phyloP scores from a whole-genome alignment of 2,113 vertebrate species.

The Tachuris rubrigastra region DNA sequence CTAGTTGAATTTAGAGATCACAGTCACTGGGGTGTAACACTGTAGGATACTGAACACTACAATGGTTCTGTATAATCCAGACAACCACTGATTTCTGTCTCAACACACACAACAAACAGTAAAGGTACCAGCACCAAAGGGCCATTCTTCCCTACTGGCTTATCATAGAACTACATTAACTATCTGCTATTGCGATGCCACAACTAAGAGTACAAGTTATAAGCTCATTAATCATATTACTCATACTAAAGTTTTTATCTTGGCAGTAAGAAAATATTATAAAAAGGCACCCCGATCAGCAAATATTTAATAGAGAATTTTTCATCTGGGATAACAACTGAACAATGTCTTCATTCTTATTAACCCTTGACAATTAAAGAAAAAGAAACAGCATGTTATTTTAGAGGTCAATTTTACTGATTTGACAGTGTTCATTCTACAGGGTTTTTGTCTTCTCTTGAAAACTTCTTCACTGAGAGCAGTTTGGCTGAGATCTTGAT shows the following conservation, averaged over 20 bases:
- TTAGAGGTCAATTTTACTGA: not conserved
- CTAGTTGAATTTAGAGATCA: not conserved
- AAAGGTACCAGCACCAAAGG: not conserved
- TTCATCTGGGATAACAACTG: not conserved
- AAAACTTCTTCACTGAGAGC: not conserved
- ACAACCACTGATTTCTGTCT: not conserved
- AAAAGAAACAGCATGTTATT: not conserved
- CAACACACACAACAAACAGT: not conserved
- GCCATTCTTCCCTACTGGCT: not conserved
- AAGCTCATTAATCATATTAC: not conserved
- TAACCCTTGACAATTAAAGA: slow-evolving; percentile 30
- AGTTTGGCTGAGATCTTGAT: not conserved
- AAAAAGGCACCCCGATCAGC: not conserved
- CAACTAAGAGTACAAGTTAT: slow-evolving; percentile 9
- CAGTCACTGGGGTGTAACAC: not conserved
- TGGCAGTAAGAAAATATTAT: not conserved
- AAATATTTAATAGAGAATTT: not conserved
- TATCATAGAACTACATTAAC: slow-evolving; percentile 3
- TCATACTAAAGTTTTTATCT: not conserved
- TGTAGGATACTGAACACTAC: not conserved
- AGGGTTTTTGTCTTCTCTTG: not conserved
- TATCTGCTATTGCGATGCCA: not conserved
- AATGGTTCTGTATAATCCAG: not conserved
- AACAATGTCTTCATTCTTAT: not conserved
- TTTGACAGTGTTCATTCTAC: not conserved